Conservation (phyloP, 2,113 vertebrate species). For the Okapia johnstoni region DNA sequence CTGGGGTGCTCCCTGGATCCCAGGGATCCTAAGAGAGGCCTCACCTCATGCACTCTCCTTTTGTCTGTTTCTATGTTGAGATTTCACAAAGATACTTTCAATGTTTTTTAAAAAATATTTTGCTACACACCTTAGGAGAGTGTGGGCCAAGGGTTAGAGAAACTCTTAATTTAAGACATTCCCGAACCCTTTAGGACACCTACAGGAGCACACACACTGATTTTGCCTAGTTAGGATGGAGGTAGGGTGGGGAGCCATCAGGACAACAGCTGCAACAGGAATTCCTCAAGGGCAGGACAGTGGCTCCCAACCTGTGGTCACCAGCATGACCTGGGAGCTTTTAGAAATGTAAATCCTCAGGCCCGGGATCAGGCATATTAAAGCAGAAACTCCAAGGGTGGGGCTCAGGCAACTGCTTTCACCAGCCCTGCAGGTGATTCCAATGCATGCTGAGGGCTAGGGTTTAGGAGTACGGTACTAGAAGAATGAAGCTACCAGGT, state of each 20-base stretch:
- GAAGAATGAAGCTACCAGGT: not conserved
- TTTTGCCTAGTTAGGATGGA: not conserved
- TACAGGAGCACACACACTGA: accelerated
- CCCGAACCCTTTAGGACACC: accelerated
- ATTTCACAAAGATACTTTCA: not conserved
- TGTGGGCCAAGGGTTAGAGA: not conserved
- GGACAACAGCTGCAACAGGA: not conserved
- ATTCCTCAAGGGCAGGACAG: not conserved
- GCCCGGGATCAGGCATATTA: not conserved
- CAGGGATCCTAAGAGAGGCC: not conserved
- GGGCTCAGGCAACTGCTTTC: not conserved
- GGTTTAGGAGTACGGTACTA: not conserved
- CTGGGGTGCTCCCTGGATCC: not conserved
- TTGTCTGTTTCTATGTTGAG: not conserved
- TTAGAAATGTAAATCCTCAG: not conserved
- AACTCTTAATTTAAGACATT: not conserved
- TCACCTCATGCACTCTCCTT: not conserved
- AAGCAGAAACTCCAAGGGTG: not conserved
- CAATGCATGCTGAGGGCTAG: not conserved
- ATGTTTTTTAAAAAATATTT: not conserved
- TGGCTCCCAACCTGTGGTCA: not conserved
- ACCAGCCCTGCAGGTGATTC: not conserved
- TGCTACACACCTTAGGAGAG: not conserved
- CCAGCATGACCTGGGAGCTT: not conserved
- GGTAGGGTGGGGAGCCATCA: not conserved